These are phyloP conservation scores for Drosophila vallismaia DNA, from an alignment of 2,888 invertebrate genomes.

Conservation along the genomic window DNA sequence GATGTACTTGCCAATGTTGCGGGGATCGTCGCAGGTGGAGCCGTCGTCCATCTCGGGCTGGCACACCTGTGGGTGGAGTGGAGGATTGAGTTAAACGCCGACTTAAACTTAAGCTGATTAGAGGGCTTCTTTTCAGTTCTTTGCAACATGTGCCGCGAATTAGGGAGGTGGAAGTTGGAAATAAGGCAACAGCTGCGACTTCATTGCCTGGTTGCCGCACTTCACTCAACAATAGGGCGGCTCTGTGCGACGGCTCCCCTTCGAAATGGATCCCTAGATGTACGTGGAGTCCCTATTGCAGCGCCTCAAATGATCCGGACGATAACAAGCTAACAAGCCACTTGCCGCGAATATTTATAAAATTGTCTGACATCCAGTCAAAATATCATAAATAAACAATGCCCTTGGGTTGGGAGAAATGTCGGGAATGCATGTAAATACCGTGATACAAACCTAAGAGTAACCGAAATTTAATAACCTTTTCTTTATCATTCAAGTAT, in stretches of 20 bases:
- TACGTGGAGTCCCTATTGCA: conserved; percentile 7
- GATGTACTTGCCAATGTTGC: conserved; percentile 88
- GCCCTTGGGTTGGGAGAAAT: conserved; percentile 7
- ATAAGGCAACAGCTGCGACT: conserved; percentile 22
- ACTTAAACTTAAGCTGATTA: conserved; percentile 41
- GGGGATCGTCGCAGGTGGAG: conserved; percentile 83
- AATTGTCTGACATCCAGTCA: conserved; percentile 47
- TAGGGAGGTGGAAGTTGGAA: conserved; percentile 22
- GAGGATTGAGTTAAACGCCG: conserved; percentile 3
- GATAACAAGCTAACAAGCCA: conserved; percentile 50
- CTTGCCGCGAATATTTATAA: conserved; percentile 40
- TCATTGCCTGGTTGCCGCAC: conserved; percentile 60
- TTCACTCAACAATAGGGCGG: conserved; percentile 69
- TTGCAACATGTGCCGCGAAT: conserved; percentile 62
- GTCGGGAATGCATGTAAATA: conserved; percentile 4
- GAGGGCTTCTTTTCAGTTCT: not conserved
- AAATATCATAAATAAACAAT: conserved; percentile 52
- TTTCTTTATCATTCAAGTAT: not conserved
- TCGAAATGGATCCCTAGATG: conserved; percentile 7
- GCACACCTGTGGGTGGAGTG: conserved; percentile 56
- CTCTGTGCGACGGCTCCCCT: conserved; percentile 50
- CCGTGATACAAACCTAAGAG: conserved; percentile 1
- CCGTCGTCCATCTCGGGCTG: conserved; percentile 60
- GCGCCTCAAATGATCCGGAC: conserved; percentile 24
- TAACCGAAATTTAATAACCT: not conserved